A percentile compares a stretch with the other conserved stretches of the same genome.
These are phyloP conservation scores for Herminia tarsipennalis DNA, from an alignment of 2,888 invertebrate genomes.

Conservation along the genomic window DNA sequence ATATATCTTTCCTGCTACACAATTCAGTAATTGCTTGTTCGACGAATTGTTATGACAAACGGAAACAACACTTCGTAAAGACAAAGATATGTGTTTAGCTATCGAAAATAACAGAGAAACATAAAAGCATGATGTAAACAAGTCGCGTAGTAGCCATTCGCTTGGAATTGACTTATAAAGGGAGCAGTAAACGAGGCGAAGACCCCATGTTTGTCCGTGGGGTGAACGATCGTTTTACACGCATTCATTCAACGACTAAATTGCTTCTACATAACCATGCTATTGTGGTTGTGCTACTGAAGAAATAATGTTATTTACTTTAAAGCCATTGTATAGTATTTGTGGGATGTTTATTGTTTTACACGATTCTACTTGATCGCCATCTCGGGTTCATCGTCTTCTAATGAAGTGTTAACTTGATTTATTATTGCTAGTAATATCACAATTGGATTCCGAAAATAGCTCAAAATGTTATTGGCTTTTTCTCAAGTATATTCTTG, in stretches of 20 bases:
- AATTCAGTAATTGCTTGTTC: constrained; percentile 4
- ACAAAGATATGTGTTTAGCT: constrained; percentile 14
- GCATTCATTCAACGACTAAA: constrained; percentile 44
- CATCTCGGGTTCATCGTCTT: no score
- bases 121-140: constrained; percentile 53
- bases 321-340: no score
- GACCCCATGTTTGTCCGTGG: constrained; percentile 45
- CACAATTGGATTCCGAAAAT: no score
- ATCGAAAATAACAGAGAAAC: constrained; percentile 46
- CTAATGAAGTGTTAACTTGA: no score
- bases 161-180: constrained; percentile 56
- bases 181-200: constrained; percentile 44
- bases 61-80: constrained; percentile 7
- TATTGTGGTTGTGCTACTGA: constrained; percentile 13
- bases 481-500: no score
- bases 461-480: no score
- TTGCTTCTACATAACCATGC: constrained; percentile 36
- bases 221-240: constrained; percentile 51
- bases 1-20: neutral
- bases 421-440: no score
- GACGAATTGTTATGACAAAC: constrained; percentile 7
- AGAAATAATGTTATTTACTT: no score
- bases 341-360: no score
- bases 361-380: no score
- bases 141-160: constrained; percentile 50